These are phyloP conservation scores for Petrolisthes manimaculis DNA, from an alignment of 2,888 invertebrate species.

Conservation along the genomic window DNA sequence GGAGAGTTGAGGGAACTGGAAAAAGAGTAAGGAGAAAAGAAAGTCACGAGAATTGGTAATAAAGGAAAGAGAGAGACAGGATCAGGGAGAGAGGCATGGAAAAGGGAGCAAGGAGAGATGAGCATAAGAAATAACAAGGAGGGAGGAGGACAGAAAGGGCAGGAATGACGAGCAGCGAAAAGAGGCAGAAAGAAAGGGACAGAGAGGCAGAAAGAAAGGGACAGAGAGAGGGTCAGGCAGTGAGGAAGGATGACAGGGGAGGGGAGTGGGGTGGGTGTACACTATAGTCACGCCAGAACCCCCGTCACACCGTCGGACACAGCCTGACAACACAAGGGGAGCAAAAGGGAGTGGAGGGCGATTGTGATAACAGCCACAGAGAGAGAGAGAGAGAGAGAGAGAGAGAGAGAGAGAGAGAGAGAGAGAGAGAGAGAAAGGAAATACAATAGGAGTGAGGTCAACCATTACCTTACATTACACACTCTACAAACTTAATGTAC, in stretches of 20 bases:
- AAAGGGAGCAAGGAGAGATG: too few species aligned
- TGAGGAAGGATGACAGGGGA: not conserved
- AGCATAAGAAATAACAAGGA: too few species aligned
- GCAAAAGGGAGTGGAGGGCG: not conserved
- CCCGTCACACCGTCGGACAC: too few species aligned
- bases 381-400: not conserved
- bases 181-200: too few species aligned
- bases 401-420: not conserved
- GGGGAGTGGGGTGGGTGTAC: not conserved
- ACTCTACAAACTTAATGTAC: too few species aligned
- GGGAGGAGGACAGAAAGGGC: too few species aligned
- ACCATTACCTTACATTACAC: too few species aligned
- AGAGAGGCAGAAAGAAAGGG: too few species aligned
- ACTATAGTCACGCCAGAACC: too few species aligned
- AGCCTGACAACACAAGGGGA: too few species aligned
- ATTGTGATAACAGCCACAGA: not conserved
- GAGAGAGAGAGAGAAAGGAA: not conserved
- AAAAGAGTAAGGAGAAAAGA: not conserved
- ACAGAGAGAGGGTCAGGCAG: too few species aligned
- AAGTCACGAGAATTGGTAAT: not conserved
- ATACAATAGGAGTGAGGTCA: not conserved
- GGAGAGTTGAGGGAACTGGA: not conserved
- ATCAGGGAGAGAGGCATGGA: not conserved
- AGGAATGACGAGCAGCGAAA: too few species aligned
- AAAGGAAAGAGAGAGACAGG: not conserved